Percentiles rank a stretch among this genome's conserved stretches.
Conservation (phyloP, 1,140 invertebrate species). For the Drosophila oshimai region DNA sequence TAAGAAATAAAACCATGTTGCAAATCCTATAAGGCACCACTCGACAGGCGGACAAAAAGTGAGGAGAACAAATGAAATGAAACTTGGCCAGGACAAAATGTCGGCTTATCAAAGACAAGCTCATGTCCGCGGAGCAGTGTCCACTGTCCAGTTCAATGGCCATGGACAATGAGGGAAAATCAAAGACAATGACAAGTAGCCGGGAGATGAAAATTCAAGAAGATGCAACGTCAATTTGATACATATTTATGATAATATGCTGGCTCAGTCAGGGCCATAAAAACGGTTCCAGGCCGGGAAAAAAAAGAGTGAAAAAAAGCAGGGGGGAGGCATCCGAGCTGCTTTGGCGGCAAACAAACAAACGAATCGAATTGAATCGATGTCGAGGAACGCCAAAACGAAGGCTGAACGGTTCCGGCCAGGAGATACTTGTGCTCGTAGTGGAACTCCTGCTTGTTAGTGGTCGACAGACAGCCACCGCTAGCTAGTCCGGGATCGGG, state of each 20-base stretch:
- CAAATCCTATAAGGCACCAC: conserved; percentile 40
- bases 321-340: conserved; percentile 4
- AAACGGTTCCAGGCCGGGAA: conserved; percentile 33
- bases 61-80: conserved; percentile 26
- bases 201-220: conserved; percentile 78
- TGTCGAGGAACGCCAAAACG: conserved; percentile 32
- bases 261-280: conserved; percentile 55
- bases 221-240: conserved; percentile 81
- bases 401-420: conserved; percentile 60
- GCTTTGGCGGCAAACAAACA: conserved; percentile 61
- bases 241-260: conserved; percentile 80
- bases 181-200: conserved; percentile 80
- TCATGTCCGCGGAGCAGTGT: conserved; percentile 25
- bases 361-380: conserved; percentile 52
- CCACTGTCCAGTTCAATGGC: conserved; percentile 53
- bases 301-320: background rate
- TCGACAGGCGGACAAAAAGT: conserved; percentile 41
- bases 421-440: conserved; percentile 4
- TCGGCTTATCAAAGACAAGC: conserved; percentile 67
- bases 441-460: conserved; percentile 53
- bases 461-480: conserved; percentile 56
- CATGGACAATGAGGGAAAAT: conserved; percentile 78
- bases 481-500: conserved; percentile 30
- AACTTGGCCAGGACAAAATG: conserved; percentile 42
- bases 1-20: conserved; percentile 50